These are phyloP conservation scores for Diaprepes abbreviatus DNA, from an alignment of 2,888 invertebrate genomes.

Conservation along the genomic window DNA sequence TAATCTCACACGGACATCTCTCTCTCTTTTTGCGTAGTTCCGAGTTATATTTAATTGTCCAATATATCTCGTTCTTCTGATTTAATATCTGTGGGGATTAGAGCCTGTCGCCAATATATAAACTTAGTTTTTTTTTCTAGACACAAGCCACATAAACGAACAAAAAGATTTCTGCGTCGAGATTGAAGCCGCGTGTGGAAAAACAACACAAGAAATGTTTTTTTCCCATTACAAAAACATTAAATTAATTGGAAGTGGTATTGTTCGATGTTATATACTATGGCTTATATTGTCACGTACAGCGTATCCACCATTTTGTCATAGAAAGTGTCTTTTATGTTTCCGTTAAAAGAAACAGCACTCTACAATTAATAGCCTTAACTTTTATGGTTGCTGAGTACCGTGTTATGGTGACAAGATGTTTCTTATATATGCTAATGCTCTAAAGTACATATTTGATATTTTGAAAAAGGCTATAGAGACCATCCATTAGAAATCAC, in stretches of 20 bases:
- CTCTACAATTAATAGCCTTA: no score
- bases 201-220: background rate
- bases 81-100: background rate
- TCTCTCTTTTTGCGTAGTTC: background rate
- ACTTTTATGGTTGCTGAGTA: no score
- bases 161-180: background rate
- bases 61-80: background rate
- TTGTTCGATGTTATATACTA: background rate
- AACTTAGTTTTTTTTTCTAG: background rate
- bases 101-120: background rate
- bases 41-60: background rate
- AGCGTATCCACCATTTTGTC: no score
- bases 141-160: background rate
- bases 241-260: background rate
- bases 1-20: no score
- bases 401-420: no score
- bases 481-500: no score
- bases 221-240: background rate
- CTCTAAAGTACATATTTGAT: no score
- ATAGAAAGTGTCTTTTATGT: no score
- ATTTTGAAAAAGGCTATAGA: no score
- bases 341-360: no score
- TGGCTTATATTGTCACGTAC: no score
- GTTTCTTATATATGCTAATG: no score
- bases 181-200: background rate